Percentiles rank a stretch among this genome's conserved stretches.
phyloP scores from a whole-genome alignment of 2,888 invertebrate genomes.

The Lysandra coridon region DNA sequence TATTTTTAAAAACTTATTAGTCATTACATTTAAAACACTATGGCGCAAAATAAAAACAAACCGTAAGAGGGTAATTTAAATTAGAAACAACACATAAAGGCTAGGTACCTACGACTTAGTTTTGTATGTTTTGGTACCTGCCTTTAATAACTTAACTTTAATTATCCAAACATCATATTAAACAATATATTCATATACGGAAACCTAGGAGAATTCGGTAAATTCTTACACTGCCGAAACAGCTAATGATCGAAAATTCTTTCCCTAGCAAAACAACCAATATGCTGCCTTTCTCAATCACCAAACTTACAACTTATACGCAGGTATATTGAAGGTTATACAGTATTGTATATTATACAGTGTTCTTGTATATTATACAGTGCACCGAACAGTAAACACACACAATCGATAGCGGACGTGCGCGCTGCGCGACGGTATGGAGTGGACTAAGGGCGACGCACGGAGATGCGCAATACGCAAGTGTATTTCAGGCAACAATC shows the following conservation, averaged over 20 bases:
- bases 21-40: not conserved
- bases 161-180: no score
- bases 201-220: not conserved
- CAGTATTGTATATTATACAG: not conserved
- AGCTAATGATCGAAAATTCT: not conserved
- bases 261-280: not conserved
- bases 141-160: not conserved
- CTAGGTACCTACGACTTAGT: not conserved
- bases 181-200: no score
- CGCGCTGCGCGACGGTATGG: not conserved
- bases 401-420: slow-evolving; percentile 9
- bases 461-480: slow-evolving; percentile 17
- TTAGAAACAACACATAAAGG: not conserved
- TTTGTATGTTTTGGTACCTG: not conserved
- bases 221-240: not conserved
- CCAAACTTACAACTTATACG: not conserved
- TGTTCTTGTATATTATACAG: not conserved
- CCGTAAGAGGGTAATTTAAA: not conserved
- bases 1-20: not conserved
- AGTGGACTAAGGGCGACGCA: slow-evolving; percentile 5
- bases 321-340: not conserved
- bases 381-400: slow-evolving; percentile 17
- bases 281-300: not conserved
- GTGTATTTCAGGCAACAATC: not conserved
- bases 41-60: not conserved